These are phyloP conservation scores for Salminus brasiliensis DNA, from an alignment of 2,113 vertebrate genomes.

Conservation along the genomic window DNA sequence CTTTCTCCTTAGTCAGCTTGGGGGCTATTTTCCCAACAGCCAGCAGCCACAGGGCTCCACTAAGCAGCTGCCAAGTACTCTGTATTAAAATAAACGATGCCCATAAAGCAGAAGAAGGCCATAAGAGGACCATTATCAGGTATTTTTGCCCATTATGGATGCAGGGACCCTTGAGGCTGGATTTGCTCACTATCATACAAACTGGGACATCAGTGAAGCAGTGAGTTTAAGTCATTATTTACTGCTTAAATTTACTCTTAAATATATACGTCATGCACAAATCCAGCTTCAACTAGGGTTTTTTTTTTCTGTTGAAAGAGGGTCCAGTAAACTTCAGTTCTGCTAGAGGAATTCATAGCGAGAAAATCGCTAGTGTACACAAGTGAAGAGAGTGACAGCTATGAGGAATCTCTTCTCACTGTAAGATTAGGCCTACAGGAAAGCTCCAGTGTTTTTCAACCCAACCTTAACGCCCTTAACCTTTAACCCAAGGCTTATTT, in stretches of 20 bases:
- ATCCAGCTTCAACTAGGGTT: constrained; percentile 76
- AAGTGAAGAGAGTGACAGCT: background rate
- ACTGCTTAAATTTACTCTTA: background rate
- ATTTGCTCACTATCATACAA: constrained; percentile 27
- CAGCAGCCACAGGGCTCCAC: too few species aligned
- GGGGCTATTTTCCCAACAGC: too few species aligned
- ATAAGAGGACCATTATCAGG: too few species aligned
- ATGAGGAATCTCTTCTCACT: background rate
- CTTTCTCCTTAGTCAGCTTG: too few species aligned
- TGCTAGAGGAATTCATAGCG: constrained; percentile 48
- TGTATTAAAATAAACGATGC: too few species aligned
- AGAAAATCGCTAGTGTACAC: background rate
- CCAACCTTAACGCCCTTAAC: background rate
- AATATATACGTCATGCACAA: constrained; percentile 41
- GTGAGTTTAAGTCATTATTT: too few species aligned
- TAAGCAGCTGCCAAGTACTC: too few species aligned
- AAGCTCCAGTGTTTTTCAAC: background rate
- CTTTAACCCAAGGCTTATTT: background rate
- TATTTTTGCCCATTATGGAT: constrained; percentile 63
- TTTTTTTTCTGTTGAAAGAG: constrained; percentile 71
- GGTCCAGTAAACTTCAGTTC: constrained; percentile 53
- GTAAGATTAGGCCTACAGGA: too few species aligned
- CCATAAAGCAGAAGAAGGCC: too few species aligned
- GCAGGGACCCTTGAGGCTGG: constrained; percentile 67
- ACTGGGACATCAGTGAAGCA: background rate